Evolutionary conservation across 1,140 invertebrate species (phyloP).

Genomic region (Drosophila erecta): DNA sequence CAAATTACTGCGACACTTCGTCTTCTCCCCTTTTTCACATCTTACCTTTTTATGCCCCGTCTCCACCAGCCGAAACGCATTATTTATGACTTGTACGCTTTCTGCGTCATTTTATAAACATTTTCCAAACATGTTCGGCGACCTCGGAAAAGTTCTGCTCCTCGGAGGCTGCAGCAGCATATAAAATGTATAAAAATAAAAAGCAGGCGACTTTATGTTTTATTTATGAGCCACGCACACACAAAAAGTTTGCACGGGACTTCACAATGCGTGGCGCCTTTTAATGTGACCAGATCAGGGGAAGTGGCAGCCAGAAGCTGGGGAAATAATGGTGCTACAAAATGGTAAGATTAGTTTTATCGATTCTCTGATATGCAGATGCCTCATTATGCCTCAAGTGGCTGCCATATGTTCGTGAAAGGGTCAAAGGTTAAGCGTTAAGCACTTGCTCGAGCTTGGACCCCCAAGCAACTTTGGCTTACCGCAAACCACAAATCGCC

Average conservation of each 20-base stretch:
- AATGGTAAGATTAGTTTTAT: constrained; percentile 9
- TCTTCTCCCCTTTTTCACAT: not conserved
- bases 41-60: not conserved
- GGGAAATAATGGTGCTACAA: constrained; percentile 11
- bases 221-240: constrained; percentile 71
- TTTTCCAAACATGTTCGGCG: constrained; percentile 73
- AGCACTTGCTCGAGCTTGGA: constrained; percentile 9
- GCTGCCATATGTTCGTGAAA: constrained; percentile 43
- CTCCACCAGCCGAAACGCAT: constrained; percentile 53
- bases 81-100: constrained; percentile 83
- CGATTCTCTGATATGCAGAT: constrained; percentile 14
- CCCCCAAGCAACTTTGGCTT: constrained; percentile 23
- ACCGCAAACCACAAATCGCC: constrained; percentile 69
- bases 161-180: constrained; percentile 53
- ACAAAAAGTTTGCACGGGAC: constrained; percentile 50
- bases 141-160: constrained; percentile 23
- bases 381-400: constrained; percentile 21
- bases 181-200: constrained; percentile 45
- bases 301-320: not conserved
- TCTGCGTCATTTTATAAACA: constrained; percentile 81
- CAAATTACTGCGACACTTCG: constrained; percentile 73
- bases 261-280: constrained; percentile 37
- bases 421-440: constrained; percentile 41
- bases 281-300: constrained; percentile 42
- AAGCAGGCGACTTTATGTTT: constrained; percentile 72